phyloP scores from a whole-genome alignment of 2,888 invertebrate genomes.

The Caenorhabditis sulstoni region DNA sequence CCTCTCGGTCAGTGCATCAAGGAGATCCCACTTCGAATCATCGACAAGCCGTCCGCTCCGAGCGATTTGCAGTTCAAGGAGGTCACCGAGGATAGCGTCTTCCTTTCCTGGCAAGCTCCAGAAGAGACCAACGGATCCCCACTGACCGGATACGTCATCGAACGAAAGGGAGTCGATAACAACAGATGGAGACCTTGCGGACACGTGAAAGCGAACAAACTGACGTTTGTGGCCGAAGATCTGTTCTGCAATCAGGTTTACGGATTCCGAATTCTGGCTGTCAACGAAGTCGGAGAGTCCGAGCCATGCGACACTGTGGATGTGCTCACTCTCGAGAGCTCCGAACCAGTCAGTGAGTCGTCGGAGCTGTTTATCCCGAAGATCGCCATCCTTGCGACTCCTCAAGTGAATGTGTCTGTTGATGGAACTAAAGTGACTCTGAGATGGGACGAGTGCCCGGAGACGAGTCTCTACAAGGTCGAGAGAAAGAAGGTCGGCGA shows the following conservation, averaged over 20 bases:
- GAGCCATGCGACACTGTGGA: conserved; percentile 73
- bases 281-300: conserved; percentile 76
- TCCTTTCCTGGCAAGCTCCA: conserved; percentile 81
- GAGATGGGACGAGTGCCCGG: conserved; percentile 65
- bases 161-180: conserved; percentile 72
- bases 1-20: conserved; percentile 56
- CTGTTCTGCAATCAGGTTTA: conserved; percentile 75
- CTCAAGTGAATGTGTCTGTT: conserved; percentile 60
- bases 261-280: conserved; percentile 72
- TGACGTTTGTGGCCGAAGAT: conserved; percentile 67
- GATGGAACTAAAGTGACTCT: conserved; percentile 67
- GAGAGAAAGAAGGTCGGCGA: conserved; percentile 58
- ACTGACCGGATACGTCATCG: conserved; percentile 74
- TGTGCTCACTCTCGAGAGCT: conserved; percentile 68
- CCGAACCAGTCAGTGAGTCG: conserved; percentile 57
- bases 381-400: conserved; percentile 62
- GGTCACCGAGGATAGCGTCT: conserved; percentile 64
- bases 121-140: conserved; percentile 87
- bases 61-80: conserved; percentile 63
- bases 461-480: conserved; percentile 66
- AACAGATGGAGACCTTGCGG: conserved; percentile 71
- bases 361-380: conserved; percentile 62
- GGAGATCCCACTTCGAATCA: conserved; percentile 67
- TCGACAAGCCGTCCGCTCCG: conserved; percentile 76
- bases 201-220: conserved; percentile 53